Evolutionary conservation across 2,888 invertebrate genomes (phyloP), one percentile per base, ranked within the genome.

Genomic region (Perdita meconis): DNA sequence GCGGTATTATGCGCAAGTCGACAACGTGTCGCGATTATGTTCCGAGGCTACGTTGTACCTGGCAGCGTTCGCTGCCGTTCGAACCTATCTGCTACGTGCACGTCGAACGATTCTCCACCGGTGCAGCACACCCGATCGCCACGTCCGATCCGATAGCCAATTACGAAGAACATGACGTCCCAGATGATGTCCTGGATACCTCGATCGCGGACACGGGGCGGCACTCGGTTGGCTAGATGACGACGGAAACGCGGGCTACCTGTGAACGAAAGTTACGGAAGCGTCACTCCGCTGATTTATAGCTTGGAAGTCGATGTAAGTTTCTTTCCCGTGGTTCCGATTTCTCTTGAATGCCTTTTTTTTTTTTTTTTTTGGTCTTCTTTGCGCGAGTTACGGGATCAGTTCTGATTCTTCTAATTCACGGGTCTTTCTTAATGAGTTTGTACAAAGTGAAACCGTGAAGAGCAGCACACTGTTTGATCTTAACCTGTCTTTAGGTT

Each of bases 11-110:
- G 81, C 81, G 77, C 76, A 61, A 81, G 80, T 82, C 83, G 85
- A 89, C 89, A 88, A 89, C 85, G 86, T 90, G 90, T 90, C 81
- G 79, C 86, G 88, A 90, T 90, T 89, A 89, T 89, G 88, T 89
- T 80, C 19, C 71, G 60, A 16, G 36, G 57, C 57, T 30, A 16
- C 75, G 59, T 38, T 47, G 34, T 68, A 60, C 57, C 60, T 53
- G 63, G 76, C 51, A 59, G 36, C 57, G n/a, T 44, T 61, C 26
- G 53, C 50, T 61, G 61, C 30, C 50, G 36, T 10, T 40, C 68
- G 74, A 66, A 68, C 80, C 56, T 74, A 80, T 80, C 74, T 66
- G 47, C 47, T 68, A 59, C 22, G 56, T 68, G 66, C 66, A 59
- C 40, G 53, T 57, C 57, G 30, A 42, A 34, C 51, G 68, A 42